A percentile compares a stretch with the other conserved stretches of the same genome.
Evolutionary conservation across 2,888 invertebrate species (phyloP).

Genomic region (Athalia rosae): DNA sequence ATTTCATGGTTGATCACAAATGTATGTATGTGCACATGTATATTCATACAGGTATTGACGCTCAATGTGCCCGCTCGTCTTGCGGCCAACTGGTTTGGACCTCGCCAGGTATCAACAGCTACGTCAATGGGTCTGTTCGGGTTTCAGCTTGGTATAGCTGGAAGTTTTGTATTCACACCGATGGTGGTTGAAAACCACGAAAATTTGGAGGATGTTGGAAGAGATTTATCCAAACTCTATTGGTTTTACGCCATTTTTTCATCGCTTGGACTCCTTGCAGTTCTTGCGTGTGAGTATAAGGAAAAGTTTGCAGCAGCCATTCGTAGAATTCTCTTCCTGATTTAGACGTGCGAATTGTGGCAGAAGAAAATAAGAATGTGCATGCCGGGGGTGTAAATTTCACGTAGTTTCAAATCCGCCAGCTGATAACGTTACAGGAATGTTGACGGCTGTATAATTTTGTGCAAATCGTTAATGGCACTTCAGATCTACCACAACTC

Average conservation of each 20-base stretch:
- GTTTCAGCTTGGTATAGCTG: constrained; percentile 81
- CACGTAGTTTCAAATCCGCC: neutral
- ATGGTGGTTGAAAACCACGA: constrained; percentile 72
- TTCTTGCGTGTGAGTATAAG: constrained; percentile 71
- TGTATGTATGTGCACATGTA: too few relatives aligned
- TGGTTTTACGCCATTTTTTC: constrained; percentile 70
- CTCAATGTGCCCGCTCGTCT: constrained; percentile 79
- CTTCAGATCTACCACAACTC: too few relatives aligned
- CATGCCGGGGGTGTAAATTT: too few relatives aligned
- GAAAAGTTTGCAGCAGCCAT: neutral
- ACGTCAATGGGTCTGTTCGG: constrained; percentile 83
- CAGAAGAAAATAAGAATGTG: too few relatives aligned
- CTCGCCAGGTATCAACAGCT: constrained; percentile 79
- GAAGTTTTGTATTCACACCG: constrained; percentile 82
- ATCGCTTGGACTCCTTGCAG: constrained; percentile 75
- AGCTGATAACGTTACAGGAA: neutral
- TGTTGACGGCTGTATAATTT: neutral
- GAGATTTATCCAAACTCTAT: constrained; percentile 56
- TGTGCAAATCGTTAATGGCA: too few relatives aligned
- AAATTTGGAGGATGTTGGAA: constrained; percentile 72
- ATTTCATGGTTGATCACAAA: too few relatives aligned
- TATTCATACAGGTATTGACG: constrained; percentile 77
- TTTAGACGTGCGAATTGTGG: too few relatives aligned
- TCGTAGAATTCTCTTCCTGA: neutral
- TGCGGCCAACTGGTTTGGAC: constrained; percentile 82